Evolutionary conservation across 2,113 vertebrate genomes (phyloP), one percentile per base, ranked within the genome.

Genomic region (Mungos mungo): DNA sequence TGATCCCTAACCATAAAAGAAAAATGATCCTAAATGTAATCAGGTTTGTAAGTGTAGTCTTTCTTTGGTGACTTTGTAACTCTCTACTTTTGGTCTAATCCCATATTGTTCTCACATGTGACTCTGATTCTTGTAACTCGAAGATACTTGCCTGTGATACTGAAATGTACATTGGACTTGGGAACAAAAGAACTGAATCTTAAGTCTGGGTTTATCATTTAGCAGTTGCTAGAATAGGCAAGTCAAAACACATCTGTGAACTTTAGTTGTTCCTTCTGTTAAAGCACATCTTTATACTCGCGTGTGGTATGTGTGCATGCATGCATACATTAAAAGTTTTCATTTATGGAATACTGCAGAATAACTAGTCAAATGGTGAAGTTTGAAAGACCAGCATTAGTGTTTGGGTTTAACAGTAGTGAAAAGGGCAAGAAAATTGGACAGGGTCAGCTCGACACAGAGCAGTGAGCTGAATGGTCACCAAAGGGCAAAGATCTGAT

Each of bases 31-130:
- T 76, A 79, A 85, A 63, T 96, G 38, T 65, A 87, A 90, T 68
- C 33, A 80, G 25, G 38, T 81, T 77, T 19, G 1, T 63, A 90
- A 93, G 5, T 35, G 16, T 45, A 57, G 12, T 66, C 21, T 45
- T 92, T 92, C 31, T 47, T 76, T 60, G 65, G 60, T 6, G 85
- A 68, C 19, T 91, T 41, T 5, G 15, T 76, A 82, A 29, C 25
- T 71, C 96, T 89, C 41, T 54, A 21, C 2, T 41, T 98, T 87
- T 87, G 50, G 9, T 31, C 21, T 86, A 91, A 83, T 95, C 60
- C 74, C 13, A 5, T 29, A 18, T 71, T 60, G 14, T 63, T 69
- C 45, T 94, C n/a, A 81, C 57, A 76, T 25, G 1, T 92, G 14
- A 69, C 63, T 92, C 77, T 54, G 47, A 83, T 68, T 72, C n/a